Evolutionary conservation across 1,140 invertebrate species (phyloP).

Genomic region (Brachionus koreanus): DNA sequence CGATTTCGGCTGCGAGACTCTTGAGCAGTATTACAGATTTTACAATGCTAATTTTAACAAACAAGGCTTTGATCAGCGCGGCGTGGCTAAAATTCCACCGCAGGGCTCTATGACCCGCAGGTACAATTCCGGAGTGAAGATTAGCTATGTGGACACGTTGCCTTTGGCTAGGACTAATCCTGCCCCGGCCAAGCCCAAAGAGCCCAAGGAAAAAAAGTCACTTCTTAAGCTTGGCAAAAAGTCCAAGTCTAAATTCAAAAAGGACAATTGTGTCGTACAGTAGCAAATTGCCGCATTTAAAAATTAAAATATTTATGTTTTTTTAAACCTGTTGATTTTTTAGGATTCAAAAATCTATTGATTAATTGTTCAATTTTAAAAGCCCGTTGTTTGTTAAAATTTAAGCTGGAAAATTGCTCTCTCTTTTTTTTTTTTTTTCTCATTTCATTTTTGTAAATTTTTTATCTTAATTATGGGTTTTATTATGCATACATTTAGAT

Average conservation of each 20-base stretch:
- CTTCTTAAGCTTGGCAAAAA: neutral
- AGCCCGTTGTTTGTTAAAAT: conserved; percentile 42
- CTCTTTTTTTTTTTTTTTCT: neutral
- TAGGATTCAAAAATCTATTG: neutral
- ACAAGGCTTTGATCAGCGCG: neutral
- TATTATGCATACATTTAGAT: neutral
- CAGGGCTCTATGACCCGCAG: neutral
- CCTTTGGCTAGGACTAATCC: conserved; percentile 40
- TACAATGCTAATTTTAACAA: conserved; percentile 32
- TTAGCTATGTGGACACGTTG: conserved; percentile 29
- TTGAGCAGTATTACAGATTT: conserved; percentile 19
- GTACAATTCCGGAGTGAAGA: conserved; percentile 14
- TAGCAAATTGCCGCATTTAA: neutral
- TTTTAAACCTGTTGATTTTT: conserved; percentile 36
- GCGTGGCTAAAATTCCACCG: neutral
- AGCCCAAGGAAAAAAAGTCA: neutral
- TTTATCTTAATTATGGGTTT: neutral
- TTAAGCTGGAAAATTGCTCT: neutral
- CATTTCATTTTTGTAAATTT: neutral
- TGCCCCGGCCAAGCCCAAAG: neutral
- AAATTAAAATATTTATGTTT: neutral
- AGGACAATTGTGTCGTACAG: conserved; percentile 44
- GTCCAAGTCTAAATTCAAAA: conserved; percentile 34
- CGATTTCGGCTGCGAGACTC: conserved; percentile 19
- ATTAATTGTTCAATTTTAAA: conserved; percentile 2